Conservation (phyloP, 2,888 invertebrate genomes). For the Coronaproctus castanopsis region DNA sequence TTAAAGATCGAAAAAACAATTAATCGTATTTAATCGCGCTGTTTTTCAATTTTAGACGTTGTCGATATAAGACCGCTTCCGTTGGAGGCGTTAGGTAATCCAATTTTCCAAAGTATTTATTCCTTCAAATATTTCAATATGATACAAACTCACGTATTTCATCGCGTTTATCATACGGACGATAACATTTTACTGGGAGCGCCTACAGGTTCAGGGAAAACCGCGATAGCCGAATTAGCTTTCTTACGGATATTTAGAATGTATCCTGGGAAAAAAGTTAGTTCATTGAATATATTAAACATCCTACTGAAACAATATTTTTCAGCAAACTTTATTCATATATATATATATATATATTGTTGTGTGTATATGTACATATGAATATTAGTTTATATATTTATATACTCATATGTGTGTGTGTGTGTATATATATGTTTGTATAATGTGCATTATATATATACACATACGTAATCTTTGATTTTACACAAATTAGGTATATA, state of each 20-base stretch:
- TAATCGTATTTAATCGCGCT: too few species aligned
- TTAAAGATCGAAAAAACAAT: too few species aligned
- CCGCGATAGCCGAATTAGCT: constrained; percentile 92
- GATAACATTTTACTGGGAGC: constrained; percentile 84
- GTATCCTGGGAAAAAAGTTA: constrained; percentile 54
- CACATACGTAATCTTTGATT: too few species aligned
- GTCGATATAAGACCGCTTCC: constrained; percentile 79
- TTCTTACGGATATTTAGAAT: constrained; percentile 77
- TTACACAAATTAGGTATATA: too few species aligned
- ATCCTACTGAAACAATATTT: not conserved
- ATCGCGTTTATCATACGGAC: constrained; percentile 85
- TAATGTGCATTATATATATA: too few species aligned
- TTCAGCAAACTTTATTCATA: too few species aligned
- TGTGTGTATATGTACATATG: not conserved
- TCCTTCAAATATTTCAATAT: constrained; percentile 91
- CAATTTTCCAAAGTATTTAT: constrained; percentile 59
- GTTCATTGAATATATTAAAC: constrained; percentile 2
- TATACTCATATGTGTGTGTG: too few species aligned
- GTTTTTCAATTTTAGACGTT: constrained; percentile 42
- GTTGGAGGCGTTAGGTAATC: constrained; percentile 56
- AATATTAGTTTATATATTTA: not conserved
- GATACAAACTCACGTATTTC: constrained; percentile 95
- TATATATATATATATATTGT: too few species aligned
- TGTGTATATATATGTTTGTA: too few species aligned
- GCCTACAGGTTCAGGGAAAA: constrained; percentile 94